phyloP scores from a whole-genome alignment of 2,797 vertebrate genomes.

The Sandelia bainsii region DNA sequence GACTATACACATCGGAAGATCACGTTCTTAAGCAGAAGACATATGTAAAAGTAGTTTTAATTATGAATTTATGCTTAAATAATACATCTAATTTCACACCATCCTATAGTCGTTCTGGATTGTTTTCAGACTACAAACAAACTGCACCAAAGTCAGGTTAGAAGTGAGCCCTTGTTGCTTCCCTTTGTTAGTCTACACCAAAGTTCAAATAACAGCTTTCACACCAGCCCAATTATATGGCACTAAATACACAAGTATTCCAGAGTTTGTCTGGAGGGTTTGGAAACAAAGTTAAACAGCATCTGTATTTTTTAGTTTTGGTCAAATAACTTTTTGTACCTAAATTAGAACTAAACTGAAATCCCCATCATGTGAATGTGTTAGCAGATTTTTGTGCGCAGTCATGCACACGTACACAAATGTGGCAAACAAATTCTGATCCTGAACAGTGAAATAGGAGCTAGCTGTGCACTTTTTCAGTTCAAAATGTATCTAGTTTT shows the following conservation, averaged over 20 bases:
- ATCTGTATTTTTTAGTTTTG: background rate
- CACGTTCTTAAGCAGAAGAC: background rate
- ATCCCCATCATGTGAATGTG: background rate
- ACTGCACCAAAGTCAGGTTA: background rate
- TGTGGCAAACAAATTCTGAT: background rate
- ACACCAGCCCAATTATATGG: background rate
- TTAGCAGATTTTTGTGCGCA: background rate
- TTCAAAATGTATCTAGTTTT: slow-evolving; percentile 17
- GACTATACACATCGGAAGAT: background rate
- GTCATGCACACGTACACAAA: too few relatives aligned
- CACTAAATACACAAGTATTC: background rate
- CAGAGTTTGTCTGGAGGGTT: background rate
- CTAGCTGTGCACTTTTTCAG: background rate
- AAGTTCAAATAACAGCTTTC: slow-evolving; percentile 15
- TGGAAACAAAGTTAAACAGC: background rate
- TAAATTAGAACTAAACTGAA: background rate
- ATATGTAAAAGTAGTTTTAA: too few relatives aligned
- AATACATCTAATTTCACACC: background rate
- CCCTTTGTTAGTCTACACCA: background rate
- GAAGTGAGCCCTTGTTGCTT: background rate
- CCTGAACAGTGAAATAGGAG: slow-evolving; percentile 11
- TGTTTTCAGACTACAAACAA: background rate
- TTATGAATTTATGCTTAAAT: background rate
- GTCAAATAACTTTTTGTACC: background rate
- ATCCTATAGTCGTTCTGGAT: background rate